phyloP scores from a whole-genome alignment of 2,888 invertebrate species.

The Eupelmus urozonus region DNA sequence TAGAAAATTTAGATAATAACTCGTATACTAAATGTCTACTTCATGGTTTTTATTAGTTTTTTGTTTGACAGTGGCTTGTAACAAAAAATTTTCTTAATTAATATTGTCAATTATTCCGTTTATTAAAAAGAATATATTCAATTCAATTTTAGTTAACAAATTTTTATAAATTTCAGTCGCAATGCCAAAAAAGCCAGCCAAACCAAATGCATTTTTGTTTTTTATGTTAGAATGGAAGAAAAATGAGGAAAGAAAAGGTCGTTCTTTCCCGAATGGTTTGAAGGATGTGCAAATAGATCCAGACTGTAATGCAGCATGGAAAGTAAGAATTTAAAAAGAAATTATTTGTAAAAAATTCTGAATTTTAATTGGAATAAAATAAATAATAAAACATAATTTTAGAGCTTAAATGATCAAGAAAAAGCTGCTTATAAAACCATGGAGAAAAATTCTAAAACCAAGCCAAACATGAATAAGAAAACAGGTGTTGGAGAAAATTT shows the following conservation, averaged over 20 bases:
- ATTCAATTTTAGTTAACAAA: too few species aligned
- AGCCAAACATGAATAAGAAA: conserved; percentile 62
- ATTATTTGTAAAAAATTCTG: not conserved
- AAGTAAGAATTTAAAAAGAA: conserved; percentile 3
- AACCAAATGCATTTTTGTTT: conserved; percentile 71
- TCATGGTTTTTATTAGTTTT: too few species aligned
- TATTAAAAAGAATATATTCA: too few species aligned
- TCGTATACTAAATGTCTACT: too few species aligned
- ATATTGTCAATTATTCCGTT: too few species aligned
- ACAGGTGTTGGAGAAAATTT: conserved; percentile 70
- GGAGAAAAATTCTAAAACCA: conserved; percentile 67
- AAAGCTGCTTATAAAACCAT: conserved; percentile 66
- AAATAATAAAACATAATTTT: not conserved
- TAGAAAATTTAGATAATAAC: too few species aligned
- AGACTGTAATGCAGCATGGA: conserved; percentile 58
- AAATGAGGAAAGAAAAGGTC: conserved; percentile 65
- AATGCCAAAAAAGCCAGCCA: conserved; percentile 66
- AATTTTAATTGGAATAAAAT: too few species aligned
- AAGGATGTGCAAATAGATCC: conserved; percentile 67
- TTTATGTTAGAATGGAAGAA: conserved; percentile 71
- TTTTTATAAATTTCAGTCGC: conserved; percentile 9
- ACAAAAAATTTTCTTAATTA: too few species aligned
- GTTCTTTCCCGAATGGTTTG: conserved; percentile 65
- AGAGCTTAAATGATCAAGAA: conserved; percentile 52
- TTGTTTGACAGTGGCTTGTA: too few species aligned